A percentile compares a stretch with the other conserved stretches of the same genome.
These are phyloP conservation scores for Drosophila seguyi DNA, from an alignment of 1,140 invertebrate species.

Conservation along the genomic window DNA sequence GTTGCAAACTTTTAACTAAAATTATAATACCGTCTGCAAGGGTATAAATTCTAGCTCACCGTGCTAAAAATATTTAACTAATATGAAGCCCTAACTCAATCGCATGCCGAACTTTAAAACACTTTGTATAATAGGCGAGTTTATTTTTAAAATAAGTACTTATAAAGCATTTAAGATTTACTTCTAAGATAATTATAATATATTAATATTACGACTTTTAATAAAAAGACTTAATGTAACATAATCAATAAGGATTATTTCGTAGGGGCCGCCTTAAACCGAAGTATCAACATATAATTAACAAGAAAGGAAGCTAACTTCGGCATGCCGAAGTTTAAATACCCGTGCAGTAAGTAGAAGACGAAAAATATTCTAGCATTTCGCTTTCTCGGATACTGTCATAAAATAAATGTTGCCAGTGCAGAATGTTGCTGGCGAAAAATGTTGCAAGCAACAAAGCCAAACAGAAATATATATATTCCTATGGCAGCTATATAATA, in stretches of 20 bases:
- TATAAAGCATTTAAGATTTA: constrained; percentile 71
- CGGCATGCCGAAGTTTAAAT: too few species aligned
- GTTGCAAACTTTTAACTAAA: too few species aligned
- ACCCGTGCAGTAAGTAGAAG: too few species aligned
- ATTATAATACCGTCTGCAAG: too few species aligned
- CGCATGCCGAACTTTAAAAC: constrained; percentile 29
- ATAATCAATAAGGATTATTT: neutral
- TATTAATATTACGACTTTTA: constrained; percentile 68
- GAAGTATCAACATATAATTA: neutral
- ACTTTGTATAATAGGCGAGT: constrained; percentile 48
- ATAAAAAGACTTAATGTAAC: constrained; percentile 69
- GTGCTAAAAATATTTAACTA: neutral
- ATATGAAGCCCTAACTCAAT: neutral
- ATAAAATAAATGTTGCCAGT: too few species aligned
- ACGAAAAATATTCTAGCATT: too few species aligned
- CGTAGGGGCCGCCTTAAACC: neutral
- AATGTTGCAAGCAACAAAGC: too few species aligned
- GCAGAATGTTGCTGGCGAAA: too few species aligned
- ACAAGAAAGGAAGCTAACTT: too few species aligned
- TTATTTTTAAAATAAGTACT: constrained; percentile 66
- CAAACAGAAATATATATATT: too few species aligned
- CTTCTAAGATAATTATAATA: constrained; percentile 66
- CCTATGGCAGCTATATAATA: too few species aligned
- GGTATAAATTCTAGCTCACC: neutral
- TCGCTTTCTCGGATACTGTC: too few species aligned